Conservation (phyloP, 2,113 vertebrate genomes). For the Hoplias malabaricus region DNA sequence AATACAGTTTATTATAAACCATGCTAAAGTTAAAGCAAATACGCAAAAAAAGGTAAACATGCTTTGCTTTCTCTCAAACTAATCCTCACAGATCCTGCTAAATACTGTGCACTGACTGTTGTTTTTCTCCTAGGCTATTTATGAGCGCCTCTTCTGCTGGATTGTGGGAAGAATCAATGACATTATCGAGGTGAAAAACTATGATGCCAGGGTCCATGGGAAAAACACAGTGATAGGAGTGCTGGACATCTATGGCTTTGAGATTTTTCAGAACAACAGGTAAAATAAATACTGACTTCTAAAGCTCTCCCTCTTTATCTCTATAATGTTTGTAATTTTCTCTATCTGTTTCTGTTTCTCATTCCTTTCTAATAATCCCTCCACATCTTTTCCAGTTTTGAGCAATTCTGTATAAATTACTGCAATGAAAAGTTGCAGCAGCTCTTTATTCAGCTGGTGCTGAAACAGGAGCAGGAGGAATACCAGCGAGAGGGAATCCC, state of each 20-base stretch:
- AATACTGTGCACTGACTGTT: neutral
- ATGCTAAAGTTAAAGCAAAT: neutral
- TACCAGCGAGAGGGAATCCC: conserved; percentile 96
- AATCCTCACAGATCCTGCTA: neutral
- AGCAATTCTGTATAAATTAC: conserved; percentile 99
- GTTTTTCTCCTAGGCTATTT: conserved; percentile 84
- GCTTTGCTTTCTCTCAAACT: neutral
- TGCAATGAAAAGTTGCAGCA: conserved; percentile 98
- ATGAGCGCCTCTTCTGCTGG: conserved; percentile 97
- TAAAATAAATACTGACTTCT: conserved; percentile 50
- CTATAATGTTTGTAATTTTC: neutral
- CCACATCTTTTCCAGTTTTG: conserved; percentile 77
- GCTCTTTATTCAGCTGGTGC: conserved; percentile 96
- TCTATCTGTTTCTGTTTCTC: neutral
- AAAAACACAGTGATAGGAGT: conserved; percentile 98
- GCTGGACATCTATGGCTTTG: conserved; percentile 97
- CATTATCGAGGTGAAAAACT: conserved; percentile 92
- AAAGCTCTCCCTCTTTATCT: neutral
- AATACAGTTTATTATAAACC: no score
- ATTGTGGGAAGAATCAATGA: conserved; percentile 94
- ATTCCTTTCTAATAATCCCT: neutral
- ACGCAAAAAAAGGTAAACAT: neutral
- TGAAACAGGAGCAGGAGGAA: conserved; percentile 96
- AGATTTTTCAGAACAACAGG: conserved; percentile 99
- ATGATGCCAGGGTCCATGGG: conserved; percentile 84